Evolutionary conservation across 2,797 vertebrate species (phyloP).

Genomic region (Lateolabrax maculatus): DNA sequence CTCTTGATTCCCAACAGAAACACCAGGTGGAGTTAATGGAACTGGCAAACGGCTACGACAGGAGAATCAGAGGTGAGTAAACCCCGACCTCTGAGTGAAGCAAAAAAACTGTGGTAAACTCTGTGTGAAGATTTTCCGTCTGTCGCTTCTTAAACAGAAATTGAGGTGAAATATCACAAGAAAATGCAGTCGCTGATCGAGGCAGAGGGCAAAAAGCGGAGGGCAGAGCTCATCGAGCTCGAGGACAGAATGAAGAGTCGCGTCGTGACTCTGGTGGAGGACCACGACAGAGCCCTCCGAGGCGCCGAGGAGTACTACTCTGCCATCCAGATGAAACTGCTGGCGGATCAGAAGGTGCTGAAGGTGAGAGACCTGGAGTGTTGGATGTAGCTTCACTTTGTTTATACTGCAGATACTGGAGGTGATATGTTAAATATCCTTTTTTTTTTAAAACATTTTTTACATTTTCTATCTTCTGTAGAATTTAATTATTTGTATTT

Average conservation of each 20-base stretch:
- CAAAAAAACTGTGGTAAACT: neutral
- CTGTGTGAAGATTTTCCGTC: neutral
- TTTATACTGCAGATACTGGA: too few relatives aligned
- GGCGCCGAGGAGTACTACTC: conserved; percentile 30
- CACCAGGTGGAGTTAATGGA: conserved; percentile 77
- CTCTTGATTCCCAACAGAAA: conserved; percentile 48
- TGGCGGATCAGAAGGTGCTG: neutral
- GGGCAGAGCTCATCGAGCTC: neutral
- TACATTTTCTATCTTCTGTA: neutral
- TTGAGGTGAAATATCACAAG: conserved; percentile 22
- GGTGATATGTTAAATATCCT: too few relatives aligned
- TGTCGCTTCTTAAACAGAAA: conserved; percentile 28
- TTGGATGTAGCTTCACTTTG: neutral
- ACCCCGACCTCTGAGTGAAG: neutral
- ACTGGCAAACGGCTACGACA: conserved; percentile 45
- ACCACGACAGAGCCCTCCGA: conserved; percentile 18
- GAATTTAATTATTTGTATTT: neutral
- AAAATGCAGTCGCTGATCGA: neutral
- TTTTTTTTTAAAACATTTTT: too few relatives aligned
- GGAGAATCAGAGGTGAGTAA: conserved; percentile 52
- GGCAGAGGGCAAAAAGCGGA: neutral
- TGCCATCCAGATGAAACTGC: neutral
- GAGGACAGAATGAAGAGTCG: conserved; percentile 20
- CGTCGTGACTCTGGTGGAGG: neutral
- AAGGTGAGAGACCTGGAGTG: conserved; percentile 43